phyloP scores from a whole-genome alignment of 2,113 vertebrate genomes.

The Trachemys scripta region DNA sequence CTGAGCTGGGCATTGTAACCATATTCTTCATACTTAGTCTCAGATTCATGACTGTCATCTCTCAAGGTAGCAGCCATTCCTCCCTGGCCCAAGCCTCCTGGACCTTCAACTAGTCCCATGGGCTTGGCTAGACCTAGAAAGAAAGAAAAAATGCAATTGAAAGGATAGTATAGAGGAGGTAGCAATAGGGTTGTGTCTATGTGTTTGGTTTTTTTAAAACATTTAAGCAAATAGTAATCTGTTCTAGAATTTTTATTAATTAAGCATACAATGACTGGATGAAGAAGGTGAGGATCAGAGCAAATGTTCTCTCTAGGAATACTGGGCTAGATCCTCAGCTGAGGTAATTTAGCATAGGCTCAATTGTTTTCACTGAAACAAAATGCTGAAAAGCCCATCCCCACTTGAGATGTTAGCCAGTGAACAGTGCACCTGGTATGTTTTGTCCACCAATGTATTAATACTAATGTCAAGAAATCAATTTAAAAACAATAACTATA shows the following conservation, averaged over 20 bases:
- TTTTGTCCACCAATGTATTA: background rate
- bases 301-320: background rate
- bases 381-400: background rate
- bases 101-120: conserved; percentile 97
- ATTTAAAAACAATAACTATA: background rate
- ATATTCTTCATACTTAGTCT: conserved; percentile 93
- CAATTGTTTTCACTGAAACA: background rate
- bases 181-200: background rate
- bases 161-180: background rate
- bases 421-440: background rate
- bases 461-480: background rate
- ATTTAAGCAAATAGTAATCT: background rate
- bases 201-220: background rate
- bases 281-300: background rate
- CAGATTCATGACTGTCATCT: conserved; percentile 89
- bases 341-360: background rate
- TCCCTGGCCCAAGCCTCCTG: conserved; percentile 95
- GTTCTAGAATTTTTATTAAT: background rate
- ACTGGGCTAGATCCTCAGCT: background rate
- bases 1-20: conserved; percentile 98
- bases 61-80: conserved; percentile 92
- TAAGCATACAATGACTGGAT: background rate
- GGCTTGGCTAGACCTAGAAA: conserved; percentile 93
- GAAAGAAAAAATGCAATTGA: background rate
- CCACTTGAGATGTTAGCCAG: background rate